These are phyloP conservation scores for Eulemur rubriventer DNA, from an alignment of 2,797 vertebrate species.

Conservation along the genomic window DNA sequence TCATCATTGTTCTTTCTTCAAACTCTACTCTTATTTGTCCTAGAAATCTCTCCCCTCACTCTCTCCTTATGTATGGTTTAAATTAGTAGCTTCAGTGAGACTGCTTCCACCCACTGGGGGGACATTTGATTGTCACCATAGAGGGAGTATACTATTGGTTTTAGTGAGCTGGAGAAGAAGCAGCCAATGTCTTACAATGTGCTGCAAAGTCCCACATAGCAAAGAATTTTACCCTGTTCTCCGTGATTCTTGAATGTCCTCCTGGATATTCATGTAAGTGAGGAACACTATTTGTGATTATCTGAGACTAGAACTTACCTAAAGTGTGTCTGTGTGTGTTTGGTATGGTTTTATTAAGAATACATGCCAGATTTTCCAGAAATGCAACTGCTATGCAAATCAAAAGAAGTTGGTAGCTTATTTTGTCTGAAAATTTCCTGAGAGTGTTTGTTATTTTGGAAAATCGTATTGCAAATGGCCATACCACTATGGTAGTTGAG, in stretches of 20 bases:
- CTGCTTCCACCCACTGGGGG: neutral
- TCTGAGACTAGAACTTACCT: neutral
- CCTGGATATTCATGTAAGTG: neutral
- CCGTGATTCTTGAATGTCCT: neutral
- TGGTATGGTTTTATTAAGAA: neutral
- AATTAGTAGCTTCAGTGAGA: neutral
- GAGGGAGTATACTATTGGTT: neutral
- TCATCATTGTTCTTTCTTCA: neutral
- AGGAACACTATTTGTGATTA: neutral
- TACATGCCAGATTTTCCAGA: neutral
- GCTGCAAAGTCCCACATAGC: neutral
- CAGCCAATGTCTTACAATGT: neutral
- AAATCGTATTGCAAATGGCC: neutral
- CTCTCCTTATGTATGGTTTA: neutral
- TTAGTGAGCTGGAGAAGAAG: neutral
- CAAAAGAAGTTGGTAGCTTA: neutral
- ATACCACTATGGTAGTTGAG: neutral
- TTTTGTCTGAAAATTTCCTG: slow-evolving; percentile 20
- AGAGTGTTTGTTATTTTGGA: neutral
- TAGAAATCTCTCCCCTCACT: neutral
- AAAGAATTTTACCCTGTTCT: neutral
- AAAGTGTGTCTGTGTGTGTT: neutral
- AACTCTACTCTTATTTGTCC: neutral
- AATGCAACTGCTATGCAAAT: neutral
- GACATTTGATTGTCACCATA: neutral